These are phyloP conservation scores for Pissodes strobi DNA, from an alignment of 1,140 invertebrate genomes.

Conservation along the genomic window DNA sequence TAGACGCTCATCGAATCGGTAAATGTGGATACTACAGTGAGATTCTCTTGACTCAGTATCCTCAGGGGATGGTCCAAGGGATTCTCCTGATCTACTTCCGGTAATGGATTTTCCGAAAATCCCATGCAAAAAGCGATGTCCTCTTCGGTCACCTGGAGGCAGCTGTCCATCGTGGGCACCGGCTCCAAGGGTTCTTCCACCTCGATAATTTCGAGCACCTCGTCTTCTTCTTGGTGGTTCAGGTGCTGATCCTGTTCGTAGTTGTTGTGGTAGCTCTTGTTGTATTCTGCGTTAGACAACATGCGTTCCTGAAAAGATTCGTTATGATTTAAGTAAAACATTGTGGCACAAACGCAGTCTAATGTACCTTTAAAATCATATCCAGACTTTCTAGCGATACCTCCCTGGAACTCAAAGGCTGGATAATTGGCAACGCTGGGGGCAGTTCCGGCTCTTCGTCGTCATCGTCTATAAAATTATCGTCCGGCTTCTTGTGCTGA, in stretches of 20 bases:
- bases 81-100: slow-evolving; percentile 68
- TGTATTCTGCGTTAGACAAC: slow-evolving; percentile 62
- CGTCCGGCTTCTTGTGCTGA: slow-evolving; percentile 51
- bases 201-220: slow-evolving; percentile 81
- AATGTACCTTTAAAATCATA: slow-evolving; percentile 60
- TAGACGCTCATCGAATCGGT: slow-evolving; percentile 79
- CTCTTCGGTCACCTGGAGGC: slow-evolving; percentile 85
- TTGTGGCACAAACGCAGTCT: not conserved
- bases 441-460: slow-evolving; percentile 74
- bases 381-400: slow-evolving; percentile 79
- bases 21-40: slow-evolving; percentile 86
- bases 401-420: slow-evolving; percentile 75
- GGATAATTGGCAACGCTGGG: slow-evolving; percentile 73
- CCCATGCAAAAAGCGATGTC: slow-evolving; percentile 88
- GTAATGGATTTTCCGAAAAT: slow-evolving; percentile 69
- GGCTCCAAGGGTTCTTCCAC: slow-evolving; percentile 78
- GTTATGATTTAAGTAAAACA: no score
- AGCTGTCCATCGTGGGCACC: slow-evolving; percentile 80
- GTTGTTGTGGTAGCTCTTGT: slow-evolving; percentile 44
- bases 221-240: slow-evolving; percentile 62
- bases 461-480: slow-evolving; percentile 67
- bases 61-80: slow-evolving; percentile 79
- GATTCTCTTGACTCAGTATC: slow-evolving; percentile 86
- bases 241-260: slow-evolving; percentile 44
- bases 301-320: slow-evolving; percentile 57